Percentiles rank a stretch among this genome's conserved stretches.
Evolutionary conservation across 2,113 vertebrate genomes (phyloP).

Genomic region (Scomber scombrus): DNA sequence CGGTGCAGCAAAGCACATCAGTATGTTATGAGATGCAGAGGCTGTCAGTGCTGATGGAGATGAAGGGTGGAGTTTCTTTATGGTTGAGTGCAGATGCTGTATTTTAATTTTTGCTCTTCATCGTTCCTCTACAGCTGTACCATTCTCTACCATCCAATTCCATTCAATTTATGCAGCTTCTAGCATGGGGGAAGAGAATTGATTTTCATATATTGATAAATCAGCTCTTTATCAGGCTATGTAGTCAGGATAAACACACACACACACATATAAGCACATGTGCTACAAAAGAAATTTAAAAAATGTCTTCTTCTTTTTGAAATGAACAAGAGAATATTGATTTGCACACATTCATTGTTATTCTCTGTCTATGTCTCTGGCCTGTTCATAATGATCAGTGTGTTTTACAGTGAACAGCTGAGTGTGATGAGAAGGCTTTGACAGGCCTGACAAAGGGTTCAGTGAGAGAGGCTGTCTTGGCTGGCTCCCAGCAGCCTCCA

Average conservation of each 20-base stretch:
- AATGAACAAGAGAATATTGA: slow-evolving; percentile 65
- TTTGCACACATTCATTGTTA: slow-evolving; percentile 56
- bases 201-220: neutral
- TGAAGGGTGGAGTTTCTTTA: neutral
- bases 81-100: slow-evolving; percentile 23
- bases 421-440: slow-evolving; percentile 82
- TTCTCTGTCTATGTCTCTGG: slow-evolving; percentile 57
- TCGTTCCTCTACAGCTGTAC: slow-evolving; percentile 2
- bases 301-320: slow-evolving; percentile 14
- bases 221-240: neutral
- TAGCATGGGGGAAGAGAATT: neutral
- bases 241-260: neutral
- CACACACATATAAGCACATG: neutral
- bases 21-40: neutral
- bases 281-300: neutral
- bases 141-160: neutral
- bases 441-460: slow-evolving; percentile 79
- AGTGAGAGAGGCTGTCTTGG: slow-evolving; percentile 74
- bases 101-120: neutral
- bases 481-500: slow-evolving; percentile 70
- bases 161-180: neutral
- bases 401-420: slow-evolving; percentile 81
- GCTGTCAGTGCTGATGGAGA: slow-evolving; percentile 21
- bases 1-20: neutral
- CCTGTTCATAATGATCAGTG: slow-evolving; percentile 76